Percentiles rank a stretch among this genome's conserved stretches.
phyloP scores from a whole-genome alignment of 2,113 vertebrate species.

The Oriolus oriolus region DNA sequence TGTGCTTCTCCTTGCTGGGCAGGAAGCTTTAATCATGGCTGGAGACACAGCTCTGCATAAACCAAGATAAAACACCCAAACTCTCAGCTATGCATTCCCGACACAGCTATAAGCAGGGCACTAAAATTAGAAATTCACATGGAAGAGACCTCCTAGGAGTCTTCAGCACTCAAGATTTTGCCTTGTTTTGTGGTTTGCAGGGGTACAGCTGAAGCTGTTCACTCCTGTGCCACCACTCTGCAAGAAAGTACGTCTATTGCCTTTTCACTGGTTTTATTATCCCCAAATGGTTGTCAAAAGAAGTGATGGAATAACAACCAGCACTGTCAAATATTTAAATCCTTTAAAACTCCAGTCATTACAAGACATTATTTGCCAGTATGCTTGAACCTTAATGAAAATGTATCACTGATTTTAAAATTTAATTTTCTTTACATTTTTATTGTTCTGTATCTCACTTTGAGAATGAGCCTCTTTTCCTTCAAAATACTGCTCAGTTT shows the following conservation, averaged over 20 bases:
- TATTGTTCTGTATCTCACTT: not conserved
- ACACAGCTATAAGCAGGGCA: not conserved
- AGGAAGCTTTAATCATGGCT: not conserved
- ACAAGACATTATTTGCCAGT: conserved; percentile 1
- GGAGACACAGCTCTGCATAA: not conserved
- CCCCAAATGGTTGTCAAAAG: not conserved
- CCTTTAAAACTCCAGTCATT: not conserved
- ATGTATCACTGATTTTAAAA: not conserved
- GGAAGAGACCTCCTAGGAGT: not conserved
- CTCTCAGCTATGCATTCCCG: not conserved
- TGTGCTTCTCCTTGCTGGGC: not conserved
- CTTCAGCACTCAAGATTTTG: not conserved
- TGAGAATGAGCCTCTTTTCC: not conserved
- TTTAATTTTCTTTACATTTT: not conserved
- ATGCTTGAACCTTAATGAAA: conserved; percentile 14
- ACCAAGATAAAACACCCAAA: not conserved
- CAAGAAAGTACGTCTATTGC: not conserved
- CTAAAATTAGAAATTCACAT: not conserved
- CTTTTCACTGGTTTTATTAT: not conserved
- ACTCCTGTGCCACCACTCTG: not conserved
- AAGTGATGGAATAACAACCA: conserved; percentile 8
- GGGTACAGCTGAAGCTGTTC: not conserved
- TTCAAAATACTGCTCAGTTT: not conserved
- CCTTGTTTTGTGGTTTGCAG: not conserved
- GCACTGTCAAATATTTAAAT: not conserved